Evolutionary conservation across 2,888 invertebrate genomes (phyloP), one percentile per base, ranked within the genome.

Genomic region (Heliconius hortense): DNA sequence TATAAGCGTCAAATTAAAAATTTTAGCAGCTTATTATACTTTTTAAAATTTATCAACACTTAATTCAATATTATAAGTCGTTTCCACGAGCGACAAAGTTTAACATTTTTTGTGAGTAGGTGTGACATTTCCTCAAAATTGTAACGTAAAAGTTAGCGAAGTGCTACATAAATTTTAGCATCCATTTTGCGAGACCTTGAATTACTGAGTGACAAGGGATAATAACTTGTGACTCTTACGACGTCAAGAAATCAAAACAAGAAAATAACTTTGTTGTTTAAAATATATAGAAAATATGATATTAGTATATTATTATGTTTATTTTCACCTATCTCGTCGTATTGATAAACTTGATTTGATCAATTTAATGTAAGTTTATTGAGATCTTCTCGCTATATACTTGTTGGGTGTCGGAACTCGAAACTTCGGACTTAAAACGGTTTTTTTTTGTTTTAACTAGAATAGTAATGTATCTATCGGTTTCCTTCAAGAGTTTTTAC

Each of bases 51-150:
- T 48, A 48, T 10, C 4, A 26, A 35, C 70, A 24, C 0, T 35
- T 56, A n/a, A 70, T 70, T 70, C 11, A 24, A 39, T 70, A 60
- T 59, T 26, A 24, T 70, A 35, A 24, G 18, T 59, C 31, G 35
- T 39, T 21, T 43, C 1, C 24, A 18, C 26, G 24, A 35, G 56
- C 59, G 35, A 43, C 39, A 71, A 43, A 43, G 60, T 71, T 60
- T 60, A 62, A 60, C 28, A 21, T 71, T 66, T 62, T 71, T 62
- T 71, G 26, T 39, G 60, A 71, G 69, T 31, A 53, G 60, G 71
- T 71, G 60, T 71, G 71, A 71, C 60, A 71, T 59, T 71, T 71
- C 13, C 26, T 60, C 43, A 60, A 59, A 71, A 60, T 35, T 60
- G 59, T 71, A 26, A 60, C 56, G 60, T 43, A 31, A 60, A 71